Conservation (phyloP, 2,888 invertebrate genomes). For the Cosmia trapezina region DNA sequence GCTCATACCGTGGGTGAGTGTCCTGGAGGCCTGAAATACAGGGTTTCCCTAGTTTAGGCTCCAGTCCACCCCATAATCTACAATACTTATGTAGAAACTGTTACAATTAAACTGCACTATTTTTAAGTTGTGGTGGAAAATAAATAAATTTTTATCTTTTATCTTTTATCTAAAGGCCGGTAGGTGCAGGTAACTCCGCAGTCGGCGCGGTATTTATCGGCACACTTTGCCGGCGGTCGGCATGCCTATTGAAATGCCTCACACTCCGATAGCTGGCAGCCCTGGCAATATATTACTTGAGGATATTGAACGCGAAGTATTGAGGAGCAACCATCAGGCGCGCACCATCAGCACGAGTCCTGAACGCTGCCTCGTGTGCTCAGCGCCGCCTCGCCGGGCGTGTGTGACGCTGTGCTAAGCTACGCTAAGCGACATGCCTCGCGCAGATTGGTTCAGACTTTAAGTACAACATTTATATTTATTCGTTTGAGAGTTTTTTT, state of each 20-base stretch:
- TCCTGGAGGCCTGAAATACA: no score
- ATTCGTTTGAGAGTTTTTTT: not conserved
- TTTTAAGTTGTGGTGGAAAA: no score
- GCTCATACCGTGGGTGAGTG: no score
- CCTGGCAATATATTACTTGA: not conserved
- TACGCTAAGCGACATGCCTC: slow-evolving; percentile 12
- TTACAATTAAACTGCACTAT: no score
- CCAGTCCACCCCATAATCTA: no score
- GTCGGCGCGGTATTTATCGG: no score
- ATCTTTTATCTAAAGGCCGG: no score
- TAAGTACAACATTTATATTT: not conserved
- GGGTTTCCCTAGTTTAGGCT: no score
- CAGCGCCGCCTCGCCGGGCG: not conserved
- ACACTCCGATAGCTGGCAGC: not conserved
- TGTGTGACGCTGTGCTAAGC: not conserved
- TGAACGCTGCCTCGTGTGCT: slow-evolving; percentile 13
- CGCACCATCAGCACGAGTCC: slow-evolving; percentile 30
- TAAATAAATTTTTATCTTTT: no score
- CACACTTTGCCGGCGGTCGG: not conserved
- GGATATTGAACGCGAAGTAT: not conserved
- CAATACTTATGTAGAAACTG: no score
- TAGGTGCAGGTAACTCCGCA: no score
- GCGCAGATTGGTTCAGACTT: slow-evolving; percentile 3
- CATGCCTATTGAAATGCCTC: not conserved
- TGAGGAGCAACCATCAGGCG: slow-evolving; percentile 1